A percentile compares a stretch with the other conserved stretches of the same genome.
These are phyloP conservation scores for Felis catus DNA, from an alignment of 2,113 vertebrate genomes.

Conservation along the genomic window DNA sequence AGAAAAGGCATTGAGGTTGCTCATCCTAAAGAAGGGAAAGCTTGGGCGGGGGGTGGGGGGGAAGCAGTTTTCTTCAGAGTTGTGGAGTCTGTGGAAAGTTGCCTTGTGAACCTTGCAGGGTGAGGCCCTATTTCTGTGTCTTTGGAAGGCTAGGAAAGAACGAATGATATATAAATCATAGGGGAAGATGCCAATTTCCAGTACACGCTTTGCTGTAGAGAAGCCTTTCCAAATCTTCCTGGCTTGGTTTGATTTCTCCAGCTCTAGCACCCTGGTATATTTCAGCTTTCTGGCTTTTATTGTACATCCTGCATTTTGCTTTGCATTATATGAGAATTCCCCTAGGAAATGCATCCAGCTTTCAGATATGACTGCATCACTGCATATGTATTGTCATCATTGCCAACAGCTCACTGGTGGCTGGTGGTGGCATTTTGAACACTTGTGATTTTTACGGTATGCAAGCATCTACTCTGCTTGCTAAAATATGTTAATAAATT, in stretches of 20 bases:
- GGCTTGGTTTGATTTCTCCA: neutral
- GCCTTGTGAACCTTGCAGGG: neutral
- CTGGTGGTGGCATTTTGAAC: neutral
- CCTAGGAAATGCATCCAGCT: neutral
- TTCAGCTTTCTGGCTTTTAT: neutral
- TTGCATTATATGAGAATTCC: neutral
- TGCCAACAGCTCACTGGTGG: neutral
- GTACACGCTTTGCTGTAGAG: neutral
- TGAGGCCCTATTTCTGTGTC: neutral
- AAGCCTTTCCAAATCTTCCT: neutral
- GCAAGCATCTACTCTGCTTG: neutral
- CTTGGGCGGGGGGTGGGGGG: neutral
- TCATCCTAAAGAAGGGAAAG: neutral
- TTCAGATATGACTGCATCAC: neutral
- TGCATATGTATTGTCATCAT: neutral
- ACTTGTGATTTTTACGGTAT: neutral
- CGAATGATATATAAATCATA: neutral
- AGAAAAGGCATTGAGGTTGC: neutral
- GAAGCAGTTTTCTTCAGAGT: neutral
- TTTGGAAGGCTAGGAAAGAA: neutral
- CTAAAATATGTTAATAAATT: constrained; percentile 18
- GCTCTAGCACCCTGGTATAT: neutral
- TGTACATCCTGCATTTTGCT: neutral
- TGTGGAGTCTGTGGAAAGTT: neutral
- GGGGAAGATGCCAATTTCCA: neutral